Conservation (phyloP, 2,797 vertebrate genomes). For the Remorina albescens region DNA sequence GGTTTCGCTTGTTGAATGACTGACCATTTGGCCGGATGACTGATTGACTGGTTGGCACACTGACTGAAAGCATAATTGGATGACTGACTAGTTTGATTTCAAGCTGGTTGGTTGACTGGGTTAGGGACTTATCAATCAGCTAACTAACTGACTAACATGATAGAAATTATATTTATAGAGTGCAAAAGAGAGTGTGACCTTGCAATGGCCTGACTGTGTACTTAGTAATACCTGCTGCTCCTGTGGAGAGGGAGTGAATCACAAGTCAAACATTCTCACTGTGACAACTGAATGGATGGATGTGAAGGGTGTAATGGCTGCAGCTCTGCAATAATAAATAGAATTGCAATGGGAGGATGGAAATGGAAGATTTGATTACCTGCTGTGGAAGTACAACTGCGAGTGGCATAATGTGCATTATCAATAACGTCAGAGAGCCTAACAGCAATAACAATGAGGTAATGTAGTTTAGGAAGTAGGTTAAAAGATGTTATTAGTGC, state of each 20-base stretch:
- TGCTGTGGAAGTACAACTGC: conserved; percentile 52
- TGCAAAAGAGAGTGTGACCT: conserved; percentile 33
- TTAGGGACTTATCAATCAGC: conserved; percentile 47
- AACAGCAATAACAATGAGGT: conserved; percentile 61
- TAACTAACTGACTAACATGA: conserved; percentile 43
- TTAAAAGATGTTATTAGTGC: conserved; percentile 67
- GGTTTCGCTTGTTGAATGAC: conserved; percentile 43
- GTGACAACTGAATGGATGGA: conserved; percentile 60
- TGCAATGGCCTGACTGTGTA: conserved; percentile 13
- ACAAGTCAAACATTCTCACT: conserved; percentile 32
- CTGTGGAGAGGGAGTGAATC: conserved; percentile 32
- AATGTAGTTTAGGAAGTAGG: conserved; percentile 59
- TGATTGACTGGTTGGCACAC: conserved; percentile 46
- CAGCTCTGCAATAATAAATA: conserved; percentile 56
- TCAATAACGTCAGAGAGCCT: conserved; percentile 59
- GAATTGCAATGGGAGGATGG: conserved; percentile 63
- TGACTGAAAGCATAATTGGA: conserved; percentile 39
- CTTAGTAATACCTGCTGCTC: conserved; percentile 40
- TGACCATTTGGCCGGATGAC: conserved; percentile 35
- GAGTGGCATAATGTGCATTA: conserved; percentile 70
- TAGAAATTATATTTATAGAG: conserved; percentile 49
- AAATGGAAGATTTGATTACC: conserved; percentile 71
- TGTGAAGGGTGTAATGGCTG: conserved; percentile 61
- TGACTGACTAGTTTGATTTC: conserved; percentile 36
- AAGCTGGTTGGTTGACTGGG: conserved; percentile 34